Evolutionary conservation across 2,113 vertebrate species (phyloP).

Genomic region (Notarius quadriscutis): DNA sequence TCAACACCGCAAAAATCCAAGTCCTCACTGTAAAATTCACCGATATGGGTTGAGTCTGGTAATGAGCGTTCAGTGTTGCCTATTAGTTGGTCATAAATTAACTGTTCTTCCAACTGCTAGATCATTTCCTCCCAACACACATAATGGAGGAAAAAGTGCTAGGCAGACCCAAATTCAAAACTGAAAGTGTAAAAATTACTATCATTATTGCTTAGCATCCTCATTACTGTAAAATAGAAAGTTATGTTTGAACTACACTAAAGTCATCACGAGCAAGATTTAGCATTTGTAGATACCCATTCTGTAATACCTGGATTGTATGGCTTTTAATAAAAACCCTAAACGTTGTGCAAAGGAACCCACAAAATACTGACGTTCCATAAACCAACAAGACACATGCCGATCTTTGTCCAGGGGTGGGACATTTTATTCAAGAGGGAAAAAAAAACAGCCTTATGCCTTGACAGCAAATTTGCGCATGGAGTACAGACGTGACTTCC

Average conservation of each 20-base stretch:
- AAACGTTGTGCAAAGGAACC: neutral
- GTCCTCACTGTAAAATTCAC: no score
- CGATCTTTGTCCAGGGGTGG: neutral
- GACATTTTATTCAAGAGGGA: conserved; percentile 70
- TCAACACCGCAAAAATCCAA: no score
- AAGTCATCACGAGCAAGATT: neutral
- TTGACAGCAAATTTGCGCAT: conserved; percentile 92
- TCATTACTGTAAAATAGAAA: no score
- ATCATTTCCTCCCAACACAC: neutral
- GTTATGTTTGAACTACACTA: neutral
- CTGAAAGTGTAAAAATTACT: neutral
- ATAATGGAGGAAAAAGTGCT: neutral
- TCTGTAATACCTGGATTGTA: neutral
- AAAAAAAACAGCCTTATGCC: conserved; percentile 73
- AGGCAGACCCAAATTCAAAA: neutral
- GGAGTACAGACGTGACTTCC: conserved; percentile 88
- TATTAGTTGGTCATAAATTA: neutral
- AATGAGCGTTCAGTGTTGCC: no score
- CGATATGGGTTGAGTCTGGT: no score
- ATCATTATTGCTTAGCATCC: neutral
- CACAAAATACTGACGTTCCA: neutral
- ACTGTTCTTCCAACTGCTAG: neutral
- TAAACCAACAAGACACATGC: neutral
- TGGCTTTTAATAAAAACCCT: neutral
- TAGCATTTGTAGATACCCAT: neutral